A percentile compares a stretch with the other conserved stretches of the same genome.
phyloP scores from a whole-genome alignment of 2,797 vertebrate genomes.

The Smutsia temminckii region DNA sequence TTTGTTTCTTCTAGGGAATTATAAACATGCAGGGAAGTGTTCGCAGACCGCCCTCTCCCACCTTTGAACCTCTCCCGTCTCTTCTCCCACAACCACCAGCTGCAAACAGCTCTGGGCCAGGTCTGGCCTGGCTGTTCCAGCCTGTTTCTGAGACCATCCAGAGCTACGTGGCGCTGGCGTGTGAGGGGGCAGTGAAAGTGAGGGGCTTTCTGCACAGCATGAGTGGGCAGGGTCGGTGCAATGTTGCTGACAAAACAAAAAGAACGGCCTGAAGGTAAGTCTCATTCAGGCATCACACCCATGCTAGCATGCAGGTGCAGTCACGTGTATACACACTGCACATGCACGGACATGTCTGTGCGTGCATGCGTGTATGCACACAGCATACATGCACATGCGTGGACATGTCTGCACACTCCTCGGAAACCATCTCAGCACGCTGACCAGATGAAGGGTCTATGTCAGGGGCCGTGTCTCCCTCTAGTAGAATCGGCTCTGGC shows the following conservation, averaged over 20 bases:
- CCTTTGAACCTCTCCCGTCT: not conserved
- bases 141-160: rapidly evolving
- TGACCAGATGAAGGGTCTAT: not conserved
- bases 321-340: no score
- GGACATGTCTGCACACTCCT: rapidly evolving
- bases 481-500: not conserved
- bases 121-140: not conserved
- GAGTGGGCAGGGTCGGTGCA: not conserved
- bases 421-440: rapidly evolving
- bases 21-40: not conserved
- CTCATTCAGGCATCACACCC: rapidly evolving
- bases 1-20: slow-evolving; percentile 11
- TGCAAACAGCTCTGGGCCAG: not conserved
- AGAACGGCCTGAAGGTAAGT: rapidly evolving
- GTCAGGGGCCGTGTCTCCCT: not conserved
- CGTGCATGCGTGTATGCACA: rapidly evolving
- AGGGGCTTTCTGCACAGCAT: not conserved
- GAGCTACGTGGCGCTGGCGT: not conserved
- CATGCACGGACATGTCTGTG: no score
- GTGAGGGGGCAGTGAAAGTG: rapidly evolving
- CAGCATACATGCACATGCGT: rapidly evolving
- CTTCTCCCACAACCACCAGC: not conserved
- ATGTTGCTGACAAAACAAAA: not conserved
- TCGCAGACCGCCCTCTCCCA: rapidly evolving
- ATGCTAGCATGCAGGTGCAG: not conserved